Base-by-base conservation (phyloP, 2,888 invertebrate genomes). In the Drosophila dives region DNA sequence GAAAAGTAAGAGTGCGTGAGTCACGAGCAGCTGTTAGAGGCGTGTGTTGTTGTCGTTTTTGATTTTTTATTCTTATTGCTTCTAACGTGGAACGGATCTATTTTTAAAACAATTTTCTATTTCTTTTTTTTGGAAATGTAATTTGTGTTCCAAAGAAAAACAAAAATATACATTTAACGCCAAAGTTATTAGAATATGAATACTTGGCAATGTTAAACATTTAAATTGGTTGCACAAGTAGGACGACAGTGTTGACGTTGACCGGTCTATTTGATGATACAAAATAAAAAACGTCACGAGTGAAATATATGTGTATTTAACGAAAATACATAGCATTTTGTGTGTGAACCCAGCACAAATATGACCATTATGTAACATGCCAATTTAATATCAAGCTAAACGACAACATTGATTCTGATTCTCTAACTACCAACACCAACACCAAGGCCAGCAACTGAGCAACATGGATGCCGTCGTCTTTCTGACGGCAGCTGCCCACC, bases 401-500 rank as follows among this genome's bases (percentile, higher is more conserved):
- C 38, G 32, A 17, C n/a, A 53, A 54, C 23, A 68, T 72, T 68
- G 36, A 62, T 59, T 66, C 34, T 38, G 26, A 29, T 45, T 56
- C 38, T 49, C 32, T 29, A 5, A 29, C 45, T 4, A 2, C 8
- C 45, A 20, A 45, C 61, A 51, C 10, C 49, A 33, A 20, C 33
- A 6, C 6, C 23, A 54, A 75, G 58, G 8, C 26, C 12, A 59
- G 12, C n/a, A n/a, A 38, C 12, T 40, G 32, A n/a, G 38, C 23
- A 40, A 48, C 49, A 97, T 97, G 96, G 96, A 96, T 92, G 95
- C 96, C 91, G 94, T 97, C 92, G 93, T 97, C 87, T 95, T 96
- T 92, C 93, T 97, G 81, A 94, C 97, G 85, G 96, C 97, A 71
- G 95, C 95, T 83, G 95, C 96, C 84, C 97, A 98, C 93, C 94